Percentiles rank a stretch among this genome's conserved stretches.
Conservation (phyloP, 2,888 invertebrate genomes). For the Parapristionchus giblindavisi region DNA sequence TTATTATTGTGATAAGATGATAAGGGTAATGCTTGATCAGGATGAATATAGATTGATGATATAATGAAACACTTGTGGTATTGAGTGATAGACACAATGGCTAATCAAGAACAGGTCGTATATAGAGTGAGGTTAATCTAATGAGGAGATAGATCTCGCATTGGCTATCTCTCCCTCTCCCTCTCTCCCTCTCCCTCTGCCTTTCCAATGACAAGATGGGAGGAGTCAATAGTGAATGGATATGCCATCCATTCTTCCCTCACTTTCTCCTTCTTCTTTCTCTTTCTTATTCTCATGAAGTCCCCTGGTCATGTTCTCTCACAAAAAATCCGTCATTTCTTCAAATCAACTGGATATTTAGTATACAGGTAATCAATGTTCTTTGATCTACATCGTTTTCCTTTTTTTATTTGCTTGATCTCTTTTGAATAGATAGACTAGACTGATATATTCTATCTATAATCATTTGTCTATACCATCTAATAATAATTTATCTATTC, state of each 20-base stretch:
- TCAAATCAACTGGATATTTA: conserved; percentile 50
- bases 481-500: not conserved
- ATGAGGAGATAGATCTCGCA: conserved; percentile 14
- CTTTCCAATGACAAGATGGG: not conserved
- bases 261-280: not conserved
- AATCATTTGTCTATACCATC: not conserved
- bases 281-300: conserved; percentile 46
- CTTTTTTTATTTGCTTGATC: not conserved
- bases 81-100: not conserved
- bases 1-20: too few relatives aligned
- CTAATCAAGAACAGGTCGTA: not conserved
- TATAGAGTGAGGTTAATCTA: not conserved
- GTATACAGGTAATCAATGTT: conserved; percentile 52
- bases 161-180: conserved; percentile 4
- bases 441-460: too few relatives aligned
- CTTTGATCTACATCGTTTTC: not conserved
- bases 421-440: not conserved
- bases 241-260: not conserved
- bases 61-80: not conserved
- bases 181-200: conserved; percentile 19
- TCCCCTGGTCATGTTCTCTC: conserved; percentile 59
- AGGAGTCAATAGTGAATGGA: not conserved
- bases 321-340: conserved; percentile 54
- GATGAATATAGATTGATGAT: too few relatives aligned
- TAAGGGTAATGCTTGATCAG: too few relatives aligned